Evolutionary conservation across 2,888 invertebrate genomes (phyloP).

Genomic region (Platycnemis pennipes): DNA sequence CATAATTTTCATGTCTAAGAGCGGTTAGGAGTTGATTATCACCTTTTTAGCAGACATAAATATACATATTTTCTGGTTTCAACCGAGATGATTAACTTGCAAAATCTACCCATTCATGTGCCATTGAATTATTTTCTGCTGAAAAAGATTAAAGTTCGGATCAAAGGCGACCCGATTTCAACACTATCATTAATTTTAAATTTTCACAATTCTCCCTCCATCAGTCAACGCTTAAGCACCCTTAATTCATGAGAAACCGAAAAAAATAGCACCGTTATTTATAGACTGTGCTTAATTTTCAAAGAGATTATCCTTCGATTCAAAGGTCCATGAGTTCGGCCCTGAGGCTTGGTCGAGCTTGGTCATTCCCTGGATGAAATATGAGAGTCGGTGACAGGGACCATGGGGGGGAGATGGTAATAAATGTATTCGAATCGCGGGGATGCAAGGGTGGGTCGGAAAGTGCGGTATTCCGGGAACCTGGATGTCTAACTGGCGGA

Average conservation of each 20-base stretch:
- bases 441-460: not conserved
- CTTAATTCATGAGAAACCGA: not conserved
- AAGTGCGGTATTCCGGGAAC: not conserved
- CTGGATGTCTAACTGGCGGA: not conserved
- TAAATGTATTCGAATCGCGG: not conserved
- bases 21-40: too few species aligned
- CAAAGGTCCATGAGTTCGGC: not conserved
- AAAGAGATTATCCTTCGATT: not conserved
- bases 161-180: not conserved
- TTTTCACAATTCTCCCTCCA: not conserved
- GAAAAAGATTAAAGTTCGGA: not conserved
- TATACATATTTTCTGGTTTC: not conserved
- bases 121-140: not conserved
- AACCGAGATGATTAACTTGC: not conserved
- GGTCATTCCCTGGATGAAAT: not conserved
- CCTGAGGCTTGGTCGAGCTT: not conserved
- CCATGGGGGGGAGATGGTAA: not conserved
- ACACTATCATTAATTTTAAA: not conserved
- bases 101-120: not conserved
- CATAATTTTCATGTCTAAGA: too few species aligned
- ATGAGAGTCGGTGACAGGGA: not conserved
- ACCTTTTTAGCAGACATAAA: too few species aligned
- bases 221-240: not conserved
- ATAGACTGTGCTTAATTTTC: not conserved
- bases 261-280: not conserved